Percentiles rank a stretch among this genome's conserved stretches.
Conservation (phyloP, 2,797 vertebrate genomes). For the Echeneis naucrates region DNA sequence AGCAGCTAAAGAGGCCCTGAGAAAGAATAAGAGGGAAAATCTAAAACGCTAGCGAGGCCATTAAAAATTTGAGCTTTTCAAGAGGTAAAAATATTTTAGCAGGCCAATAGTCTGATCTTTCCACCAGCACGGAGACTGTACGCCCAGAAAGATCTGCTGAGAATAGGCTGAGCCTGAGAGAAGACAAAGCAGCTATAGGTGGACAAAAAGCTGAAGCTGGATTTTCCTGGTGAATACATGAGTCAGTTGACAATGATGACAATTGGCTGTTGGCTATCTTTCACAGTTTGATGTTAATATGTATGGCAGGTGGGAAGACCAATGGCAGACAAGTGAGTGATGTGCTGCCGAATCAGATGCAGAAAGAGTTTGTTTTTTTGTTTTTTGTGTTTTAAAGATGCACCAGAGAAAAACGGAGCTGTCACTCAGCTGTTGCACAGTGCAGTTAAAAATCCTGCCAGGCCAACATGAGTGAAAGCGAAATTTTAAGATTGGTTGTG, state of each 20-base stretch:
- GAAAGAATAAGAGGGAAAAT: neutral
- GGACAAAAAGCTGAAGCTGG: conserved; percentile 39
- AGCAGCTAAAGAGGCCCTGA: neutral
- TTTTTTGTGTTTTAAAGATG: conserved; percentile 27
- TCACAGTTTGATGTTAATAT: conserved; percentile 11
- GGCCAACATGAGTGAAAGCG: conserved; percentile 43
- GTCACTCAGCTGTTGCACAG: conserved; percentile 47
- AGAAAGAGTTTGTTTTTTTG: too few relatives aligned
- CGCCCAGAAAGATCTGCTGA: conserved; percentile 27
- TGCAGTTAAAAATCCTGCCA: conserved; percentile 37
- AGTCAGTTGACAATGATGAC: neutral
- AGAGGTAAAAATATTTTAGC: neutral
- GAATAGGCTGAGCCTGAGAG: conserved; percentile 35
- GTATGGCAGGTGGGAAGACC: conserved; percentile 16
- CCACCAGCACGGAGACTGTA: conserved; percentile 15
- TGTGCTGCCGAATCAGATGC: conserved; percentile 35
- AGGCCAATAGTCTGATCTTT: conserved; percentile 1
- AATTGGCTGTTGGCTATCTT: neutral
- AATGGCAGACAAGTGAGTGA: conserved; percentile 19
- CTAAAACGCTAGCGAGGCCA: neutral
- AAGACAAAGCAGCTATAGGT: conserved; percentile 49
- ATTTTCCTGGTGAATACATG: conserved; percentile 7
- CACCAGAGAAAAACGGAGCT: conserved; percentile 31
- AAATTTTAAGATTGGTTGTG: conserved; percentile 51
- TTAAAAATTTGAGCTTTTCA: neutral